Evolutionary conservation across 1,140 invertebrate species (phyloP).

Genomic region (Trigoniulus corallinus): DNA sequence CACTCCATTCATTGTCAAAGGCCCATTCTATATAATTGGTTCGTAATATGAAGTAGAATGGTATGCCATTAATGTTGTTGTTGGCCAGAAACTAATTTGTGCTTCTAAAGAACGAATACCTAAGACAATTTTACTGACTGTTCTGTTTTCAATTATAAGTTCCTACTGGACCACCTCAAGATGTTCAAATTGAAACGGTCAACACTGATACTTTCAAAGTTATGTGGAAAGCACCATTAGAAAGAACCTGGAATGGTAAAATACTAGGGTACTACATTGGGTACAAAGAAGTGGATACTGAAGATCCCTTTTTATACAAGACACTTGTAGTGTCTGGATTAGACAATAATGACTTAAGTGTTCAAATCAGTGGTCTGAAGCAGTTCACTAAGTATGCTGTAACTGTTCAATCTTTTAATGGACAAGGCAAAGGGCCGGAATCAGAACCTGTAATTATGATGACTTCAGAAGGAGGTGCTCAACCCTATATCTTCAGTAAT

Average conservation of each 20-base stretch:
- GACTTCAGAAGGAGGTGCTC: conserved; percentile 60
- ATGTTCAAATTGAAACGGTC: conserved; percentile 66
- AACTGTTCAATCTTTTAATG: conserved; percentile 91
- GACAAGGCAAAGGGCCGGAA: conserved; percentile 73
- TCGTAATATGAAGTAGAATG: neutral
- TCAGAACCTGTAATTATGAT: conserved; percentile 52
- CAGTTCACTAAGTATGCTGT: conserved; percentile 84
- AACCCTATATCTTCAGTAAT: neutral
- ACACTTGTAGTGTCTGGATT: conserved; percentile 2
- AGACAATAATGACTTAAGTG: conserved; percentile 4
- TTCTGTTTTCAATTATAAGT: conserved; percentile 31
- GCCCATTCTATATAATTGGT: too few relatives aligned
- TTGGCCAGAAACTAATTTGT: neutral
- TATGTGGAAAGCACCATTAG: conserved; percentile 62
- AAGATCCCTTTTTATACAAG: conserved; percentile 1
- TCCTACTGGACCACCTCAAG: conserved; percentile 64
- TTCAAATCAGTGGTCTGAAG: conserved; percentile 14
- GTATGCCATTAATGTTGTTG: neutral
- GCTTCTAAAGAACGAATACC: too few relatives aligned
- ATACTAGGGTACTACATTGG: conserved; percentile 85
- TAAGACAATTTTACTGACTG: too few relatives aligned
- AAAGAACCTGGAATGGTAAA: conserved; percentile 76
- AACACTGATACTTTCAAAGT: conserved; percentile 76
- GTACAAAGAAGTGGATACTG: conserved; percentile 38
- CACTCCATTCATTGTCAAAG: too few relatives aligned